Conservation (phyloP, 2,888 invertebrate species). For the Maniola hyperantus region DNA sequence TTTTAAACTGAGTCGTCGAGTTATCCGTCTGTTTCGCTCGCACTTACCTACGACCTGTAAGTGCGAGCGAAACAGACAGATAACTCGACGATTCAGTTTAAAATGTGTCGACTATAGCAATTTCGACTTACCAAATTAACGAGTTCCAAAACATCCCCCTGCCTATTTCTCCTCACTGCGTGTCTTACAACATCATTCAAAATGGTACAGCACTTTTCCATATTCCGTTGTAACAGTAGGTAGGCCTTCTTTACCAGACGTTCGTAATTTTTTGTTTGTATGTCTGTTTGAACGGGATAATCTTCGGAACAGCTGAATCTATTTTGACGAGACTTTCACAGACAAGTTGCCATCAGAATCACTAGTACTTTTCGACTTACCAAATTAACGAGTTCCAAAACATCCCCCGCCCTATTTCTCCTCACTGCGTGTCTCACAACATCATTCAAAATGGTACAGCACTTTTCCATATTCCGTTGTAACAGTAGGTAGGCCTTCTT, state of each 20-base stretch:
- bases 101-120: no score
- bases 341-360: no score
- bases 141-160: constrained; percentile 46
- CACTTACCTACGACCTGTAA: no score
- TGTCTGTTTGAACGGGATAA: no score
- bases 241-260: constrained; percentile 46
- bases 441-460: constrained; percentile 47
- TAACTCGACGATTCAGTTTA: no score
- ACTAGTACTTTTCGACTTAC: constrained; percentile 51
- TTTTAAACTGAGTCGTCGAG: no score
- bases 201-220: constrained; percentile 42
- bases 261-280: no score
- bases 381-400: constrained; percentile 50
- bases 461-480: constrained; percentile 37
- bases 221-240: constrained; percentile 42
- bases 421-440: constrained; percentile 48
- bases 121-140: constrained; percentile 51
- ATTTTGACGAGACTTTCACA: no score
- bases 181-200: constrained; percentile 50
- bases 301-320: no score
- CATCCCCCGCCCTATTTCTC: constrained; percentile 43
- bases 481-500: constrained; percentile 45
- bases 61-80: no score
- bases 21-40: no score
- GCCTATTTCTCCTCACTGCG: constrained; percentile 44